Percentiles rank a stretch among this genome's conserved stretches.
Conservation (phyloP, 1,140 invertebrate species). For the Mycetomoellerius zeteki region DNA sequence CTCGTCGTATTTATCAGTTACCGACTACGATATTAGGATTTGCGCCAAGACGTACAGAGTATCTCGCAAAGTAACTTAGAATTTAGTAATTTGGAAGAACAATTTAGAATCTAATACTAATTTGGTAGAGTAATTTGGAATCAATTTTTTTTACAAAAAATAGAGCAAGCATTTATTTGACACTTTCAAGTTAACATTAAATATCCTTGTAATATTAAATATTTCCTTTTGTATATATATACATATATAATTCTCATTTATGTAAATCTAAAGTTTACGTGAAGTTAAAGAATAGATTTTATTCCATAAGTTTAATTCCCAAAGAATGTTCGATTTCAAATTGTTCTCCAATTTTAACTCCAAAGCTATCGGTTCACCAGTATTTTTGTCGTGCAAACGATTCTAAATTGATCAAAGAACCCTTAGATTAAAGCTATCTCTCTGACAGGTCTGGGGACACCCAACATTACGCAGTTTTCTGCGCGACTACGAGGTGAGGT, state of each 20-base stretch:
- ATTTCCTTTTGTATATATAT: neutral
- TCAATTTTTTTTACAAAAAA: neutral
- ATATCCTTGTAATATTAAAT: neutral
- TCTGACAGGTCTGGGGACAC: neutral
- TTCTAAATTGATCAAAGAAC: conserved; percentile 35
- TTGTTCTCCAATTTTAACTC: neutral
- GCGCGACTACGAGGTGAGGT: neutral
- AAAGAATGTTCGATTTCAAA: neutral
- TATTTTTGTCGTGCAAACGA: conserved; percentile 4
- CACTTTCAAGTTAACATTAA: too few relatives aligned
- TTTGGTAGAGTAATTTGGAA: neutral
- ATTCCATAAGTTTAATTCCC: neutral
- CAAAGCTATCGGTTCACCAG: neutral
- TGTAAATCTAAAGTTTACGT: neutral
- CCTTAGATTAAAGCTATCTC: neutral
- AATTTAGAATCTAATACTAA: too few relatives aligned
- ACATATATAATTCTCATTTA: too few relatives aligned
- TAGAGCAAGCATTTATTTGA: neutral
- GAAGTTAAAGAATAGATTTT: neutral
- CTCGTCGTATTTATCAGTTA: conserved; percentile 28
- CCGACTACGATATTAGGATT: conserved; percentile 33
- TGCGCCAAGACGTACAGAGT: neutral
- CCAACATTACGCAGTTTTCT: conserved; percentile 1
- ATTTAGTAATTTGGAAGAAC: neutral
- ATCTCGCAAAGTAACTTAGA: neutral